Conservation (phyloP, 2,113 vertebrate species). For the Pontoporia blainvillei region DNA sequence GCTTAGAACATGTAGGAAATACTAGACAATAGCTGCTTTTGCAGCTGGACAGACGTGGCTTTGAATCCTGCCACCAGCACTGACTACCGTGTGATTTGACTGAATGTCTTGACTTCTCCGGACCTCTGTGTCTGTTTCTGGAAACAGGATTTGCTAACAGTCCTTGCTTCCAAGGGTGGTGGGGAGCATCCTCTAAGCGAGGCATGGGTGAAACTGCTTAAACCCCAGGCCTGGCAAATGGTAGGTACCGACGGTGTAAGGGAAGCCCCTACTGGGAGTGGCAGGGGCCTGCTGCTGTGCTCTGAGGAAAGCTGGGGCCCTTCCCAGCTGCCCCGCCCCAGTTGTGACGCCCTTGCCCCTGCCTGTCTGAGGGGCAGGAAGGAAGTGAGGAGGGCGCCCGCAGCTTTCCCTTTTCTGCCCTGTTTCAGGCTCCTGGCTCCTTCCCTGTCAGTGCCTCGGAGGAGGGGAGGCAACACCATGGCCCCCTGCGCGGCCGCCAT, state of each 20-base stretch:
- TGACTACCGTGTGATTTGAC: background rate
- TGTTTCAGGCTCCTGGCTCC: background rate
- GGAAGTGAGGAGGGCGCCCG: slow-evolving; percentile 69
- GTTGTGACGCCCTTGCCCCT: background rate
- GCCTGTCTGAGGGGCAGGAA: slow-evolving; percentile 70
- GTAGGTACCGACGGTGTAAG: rapidly evolving
- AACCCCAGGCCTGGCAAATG: background rate
- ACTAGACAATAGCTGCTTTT: background rate
- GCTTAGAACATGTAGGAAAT: background rate
- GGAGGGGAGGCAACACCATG: slow-evolving; percentile 62
- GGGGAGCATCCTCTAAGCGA: background rate
- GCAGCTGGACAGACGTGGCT: background rate
- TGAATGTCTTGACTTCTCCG: background rate
- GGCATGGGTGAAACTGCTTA: rapidly evolving
- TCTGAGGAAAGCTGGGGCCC: background rate
- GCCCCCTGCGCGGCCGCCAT: rapidly evolving
- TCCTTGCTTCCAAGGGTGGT: background rate
- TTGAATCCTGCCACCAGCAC: background rate
- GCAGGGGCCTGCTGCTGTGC: background rate
- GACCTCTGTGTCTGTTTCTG: background rate
- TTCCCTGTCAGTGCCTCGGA: background rate
- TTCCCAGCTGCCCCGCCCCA: slow-evolving; percentile 28
- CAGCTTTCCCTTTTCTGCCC: slow-evolving; percentile 53
- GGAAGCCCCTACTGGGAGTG: background rate
- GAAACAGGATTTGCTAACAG: background rate